These are phyloP conservation scores for Aepyceros melampus DNA, from an alignment of 2,113 vertebrate species.

Conservation along the genomic window DNA sequence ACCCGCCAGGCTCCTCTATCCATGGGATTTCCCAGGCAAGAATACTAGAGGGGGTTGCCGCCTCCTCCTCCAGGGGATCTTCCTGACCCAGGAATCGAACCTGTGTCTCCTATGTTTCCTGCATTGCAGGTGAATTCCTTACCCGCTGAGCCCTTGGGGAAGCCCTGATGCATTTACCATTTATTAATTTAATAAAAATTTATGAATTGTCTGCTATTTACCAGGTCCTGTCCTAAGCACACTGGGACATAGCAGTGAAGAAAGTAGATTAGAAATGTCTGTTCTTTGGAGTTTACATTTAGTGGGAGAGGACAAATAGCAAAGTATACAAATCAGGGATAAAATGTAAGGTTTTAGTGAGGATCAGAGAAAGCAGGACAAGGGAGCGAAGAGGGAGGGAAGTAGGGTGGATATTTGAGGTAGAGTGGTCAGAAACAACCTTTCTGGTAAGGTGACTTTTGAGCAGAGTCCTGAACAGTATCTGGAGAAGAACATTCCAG, in stretches of 20 bases:
- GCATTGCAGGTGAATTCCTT: not conserved
- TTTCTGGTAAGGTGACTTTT: not conserved
- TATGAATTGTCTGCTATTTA: not conserved
- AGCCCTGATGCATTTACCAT: not conserved
- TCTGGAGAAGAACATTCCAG: not conserved
- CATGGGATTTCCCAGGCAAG: not conserved
- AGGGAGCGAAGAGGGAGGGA: not conserved
- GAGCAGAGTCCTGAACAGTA: not conserved
- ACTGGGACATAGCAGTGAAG: not conserved
- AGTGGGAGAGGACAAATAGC: not conserved
- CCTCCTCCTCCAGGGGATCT: not conserved
- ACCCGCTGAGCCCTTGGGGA: not conserved
- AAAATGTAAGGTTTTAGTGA: slow-evolving; percentile 13
- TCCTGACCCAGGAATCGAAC: not conserved
- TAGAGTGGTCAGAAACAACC: not conserved
- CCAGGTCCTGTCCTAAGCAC: not conserved
- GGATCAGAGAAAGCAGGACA: not conserved
- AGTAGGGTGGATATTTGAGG: not conserved
- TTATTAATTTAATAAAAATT: slow-evolving; percentile 23
- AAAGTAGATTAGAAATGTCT: slow-evolving; percentile 10
- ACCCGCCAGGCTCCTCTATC: not conserved
- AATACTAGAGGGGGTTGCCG: not conserved
- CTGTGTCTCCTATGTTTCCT: not conserved
- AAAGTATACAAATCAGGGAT: not conserved
- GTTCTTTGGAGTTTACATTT: not conserved